Conservation (phyloP, 2,888 invertebrate species). For the Lobophora halterata region DNA sequence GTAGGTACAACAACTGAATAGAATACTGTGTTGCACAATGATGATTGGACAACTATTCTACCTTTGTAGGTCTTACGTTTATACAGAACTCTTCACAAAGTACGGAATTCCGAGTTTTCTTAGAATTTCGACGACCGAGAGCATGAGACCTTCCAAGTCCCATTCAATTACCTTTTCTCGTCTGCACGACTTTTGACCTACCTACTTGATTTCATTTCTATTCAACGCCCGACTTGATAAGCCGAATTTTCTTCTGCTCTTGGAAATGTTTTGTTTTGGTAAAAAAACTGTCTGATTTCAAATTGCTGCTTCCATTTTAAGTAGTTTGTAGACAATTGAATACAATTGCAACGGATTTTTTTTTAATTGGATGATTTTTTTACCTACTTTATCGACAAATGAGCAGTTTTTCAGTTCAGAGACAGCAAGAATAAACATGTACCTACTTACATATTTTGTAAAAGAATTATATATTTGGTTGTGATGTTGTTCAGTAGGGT, state of each 20-base stretch:
- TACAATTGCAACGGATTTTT: conserved; percentile 9
- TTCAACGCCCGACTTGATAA: conserved; percentile 36
- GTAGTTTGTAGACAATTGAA: conserved; percentile 14
- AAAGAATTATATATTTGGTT: too few species aligned
- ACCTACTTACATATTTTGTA: too few species aligned
- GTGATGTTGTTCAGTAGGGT: too few species aligned
- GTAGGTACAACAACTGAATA: too few species aligned
- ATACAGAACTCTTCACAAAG: conserved; percentile 33
- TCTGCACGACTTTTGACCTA: conserved; percentile 51
- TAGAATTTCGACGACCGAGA: conserved; percentile 31
- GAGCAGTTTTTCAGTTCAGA: too few species aligned
- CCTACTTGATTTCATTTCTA: conserved; percentile 56
- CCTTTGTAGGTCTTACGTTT: conserved; percentile 8
- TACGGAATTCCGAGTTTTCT: conserved; percentile 11
- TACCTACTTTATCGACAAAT: conserved; percentile 2
- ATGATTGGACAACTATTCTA: conserved; percentile 44
- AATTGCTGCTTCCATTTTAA: conserved; percentile 19
- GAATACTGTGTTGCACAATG: conserved; percentile 23
- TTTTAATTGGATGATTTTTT: neutral
- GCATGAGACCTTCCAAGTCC: conserved; percentile 34
- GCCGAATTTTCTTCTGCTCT: conserved; percentile 18
- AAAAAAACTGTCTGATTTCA: conserved; percentile 20
- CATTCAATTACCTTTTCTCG: conserved; percentile 62
- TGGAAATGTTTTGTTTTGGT: conserved; percentile 25
- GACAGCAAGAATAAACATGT: too few species aligned